These are phyloP conservation scores for Sakesphorus luctuosus DNA, from an alignment of 2,113 vertebrate genomes.

Conservation along the genomic window DNA sequence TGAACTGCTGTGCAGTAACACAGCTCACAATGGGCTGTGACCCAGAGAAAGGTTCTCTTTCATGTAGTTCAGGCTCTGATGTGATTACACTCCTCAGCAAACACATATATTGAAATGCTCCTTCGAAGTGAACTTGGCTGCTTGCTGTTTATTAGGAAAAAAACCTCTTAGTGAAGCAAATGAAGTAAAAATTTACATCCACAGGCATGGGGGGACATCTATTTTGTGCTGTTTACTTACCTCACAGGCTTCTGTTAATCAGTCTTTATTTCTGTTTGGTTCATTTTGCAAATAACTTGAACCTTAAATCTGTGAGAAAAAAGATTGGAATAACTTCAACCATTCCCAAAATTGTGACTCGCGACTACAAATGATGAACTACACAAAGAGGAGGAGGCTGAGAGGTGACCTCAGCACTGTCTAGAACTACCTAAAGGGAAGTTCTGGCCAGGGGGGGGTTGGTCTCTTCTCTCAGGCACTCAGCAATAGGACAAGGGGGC, in stretches of 20 bases:
- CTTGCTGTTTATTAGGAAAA: neutral
- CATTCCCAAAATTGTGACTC: neutral
- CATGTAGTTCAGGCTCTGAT: neutral
- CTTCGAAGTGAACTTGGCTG: neutral
- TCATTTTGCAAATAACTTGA: neutral
- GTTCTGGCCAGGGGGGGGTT: too few species aligned
- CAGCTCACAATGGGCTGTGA: conserved; percentile 9
- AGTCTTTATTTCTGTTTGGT: neutral
- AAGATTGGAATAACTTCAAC: neutral
- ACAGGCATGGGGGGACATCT: neutral
- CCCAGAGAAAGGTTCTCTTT: neutral
- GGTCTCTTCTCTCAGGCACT: too few species aligned
- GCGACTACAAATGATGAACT: neutral
- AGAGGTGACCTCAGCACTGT: too few species aligned
- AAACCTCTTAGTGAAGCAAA: neutral
- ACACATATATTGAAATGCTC: conserved; percentile 13
- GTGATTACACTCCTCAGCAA: conserved; percentile 59
- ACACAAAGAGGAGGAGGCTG: too few species aligned
- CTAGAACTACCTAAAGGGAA: too few species aligned
- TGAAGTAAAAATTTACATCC: neutral
- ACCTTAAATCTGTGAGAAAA: neutral
- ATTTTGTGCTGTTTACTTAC: neutral
- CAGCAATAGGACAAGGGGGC: too few species aligned
- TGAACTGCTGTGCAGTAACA: neutral
- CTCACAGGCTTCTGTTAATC: neutral